Base-by-base conservation (phyloP, 2,888 invertebrate species). In the Apamea epomidion region DNA sequence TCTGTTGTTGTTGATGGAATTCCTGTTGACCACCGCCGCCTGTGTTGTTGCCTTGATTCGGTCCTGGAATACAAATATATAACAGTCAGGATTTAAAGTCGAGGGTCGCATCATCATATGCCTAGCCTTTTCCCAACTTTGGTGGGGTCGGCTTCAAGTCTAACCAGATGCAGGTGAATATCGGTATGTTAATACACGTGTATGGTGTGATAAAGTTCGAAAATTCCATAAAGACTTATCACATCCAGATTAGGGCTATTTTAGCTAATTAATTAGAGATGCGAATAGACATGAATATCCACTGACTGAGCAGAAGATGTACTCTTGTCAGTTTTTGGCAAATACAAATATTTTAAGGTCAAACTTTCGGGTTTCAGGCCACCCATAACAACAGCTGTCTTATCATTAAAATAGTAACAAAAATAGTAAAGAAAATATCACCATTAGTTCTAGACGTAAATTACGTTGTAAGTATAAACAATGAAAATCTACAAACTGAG, bases 1-100 rank as follows among this genome's bases (percentile, higher is more conserved):
- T 98, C 92, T 98, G 98, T 91, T 98, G 98, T 92, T 98, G 98
- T 91, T 97, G 97, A 90, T 97, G 97, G 88, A 97, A 97, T 73
- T 97, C 97, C 77, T 96, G 97, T 84, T 96, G 96, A 0, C 95
- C 96, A 2, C 93, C 94, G 37, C 94, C 95, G 0, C 91, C 89
- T 0, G 92, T 83, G 91, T 94, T 97, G 94, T 96, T 97, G 80
- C 97, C 97, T 93, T 96, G 97, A 76, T 96, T 96, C 67, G 94
- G 96, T 42, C 96, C 97, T 96, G 87, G 1, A 87, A 87, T 73
- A 58, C 1, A 58, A 68, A 75, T 18, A 64, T 14, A 45, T 32
- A 7, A n/a, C 29, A 10, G 10, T 78, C 3, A 71, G 21, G 10
- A 60, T 48, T 37, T 42, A 16, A 48, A 48, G 21, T n/a, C 16